A percentile compares a stretch with the other conserved stretches of the same genome.
Evolutionary conservation across 2,797 vertebrate genomes (phyloP).

Genomic region (Mormyrops attenuatus): DNA sequence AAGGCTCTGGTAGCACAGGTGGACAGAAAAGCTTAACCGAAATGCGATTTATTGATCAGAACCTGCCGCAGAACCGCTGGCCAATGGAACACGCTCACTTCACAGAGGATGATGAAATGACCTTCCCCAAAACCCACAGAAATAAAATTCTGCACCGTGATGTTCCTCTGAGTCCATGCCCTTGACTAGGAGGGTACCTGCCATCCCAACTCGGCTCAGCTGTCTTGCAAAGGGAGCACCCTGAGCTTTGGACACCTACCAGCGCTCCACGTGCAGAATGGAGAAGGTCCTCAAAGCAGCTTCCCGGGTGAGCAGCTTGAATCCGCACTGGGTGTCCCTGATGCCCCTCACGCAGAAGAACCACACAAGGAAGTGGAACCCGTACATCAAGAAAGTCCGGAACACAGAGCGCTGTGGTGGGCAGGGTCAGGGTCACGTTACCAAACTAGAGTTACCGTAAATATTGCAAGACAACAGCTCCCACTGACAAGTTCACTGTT

Average conservation of each 20-base stretch:
- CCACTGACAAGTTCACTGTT: neutral
- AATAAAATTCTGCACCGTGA: neutral
- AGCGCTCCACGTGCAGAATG: conserved; percentile 83
- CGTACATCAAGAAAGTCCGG: conserved; percentile 89
- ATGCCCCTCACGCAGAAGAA: conserved; percentile 91
- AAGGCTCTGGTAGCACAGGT: neutral
- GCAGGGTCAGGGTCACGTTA: neutral
- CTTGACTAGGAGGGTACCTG: neutral
- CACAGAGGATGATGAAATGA: neutral
- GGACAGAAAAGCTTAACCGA: neutral
- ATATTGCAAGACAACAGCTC: neutral
- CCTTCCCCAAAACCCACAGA: neutral
- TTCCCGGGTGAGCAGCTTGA: conserved; percentile 89
- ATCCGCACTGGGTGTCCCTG: conserved; percentile 90
- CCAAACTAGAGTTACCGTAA: neutral
- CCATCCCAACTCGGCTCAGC: neutral
- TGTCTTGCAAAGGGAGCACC: neutral
- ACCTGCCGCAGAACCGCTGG: neutral
- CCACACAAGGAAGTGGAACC: conserved; percentile 98
- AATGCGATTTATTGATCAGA: neutral
- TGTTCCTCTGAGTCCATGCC: neutral
- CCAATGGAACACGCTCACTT: too few relatives aligned
- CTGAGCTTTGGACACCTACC: conserved; percentile 58
- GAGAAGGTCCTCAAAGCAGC: conserved; percentile 84
- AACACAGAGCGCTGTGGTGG: conserved; percentile 78